phyloP scores from a whole-genome alignment of 1,140 invertebrate genomes.

The Pseudomyrmex gracilis region DNA sequence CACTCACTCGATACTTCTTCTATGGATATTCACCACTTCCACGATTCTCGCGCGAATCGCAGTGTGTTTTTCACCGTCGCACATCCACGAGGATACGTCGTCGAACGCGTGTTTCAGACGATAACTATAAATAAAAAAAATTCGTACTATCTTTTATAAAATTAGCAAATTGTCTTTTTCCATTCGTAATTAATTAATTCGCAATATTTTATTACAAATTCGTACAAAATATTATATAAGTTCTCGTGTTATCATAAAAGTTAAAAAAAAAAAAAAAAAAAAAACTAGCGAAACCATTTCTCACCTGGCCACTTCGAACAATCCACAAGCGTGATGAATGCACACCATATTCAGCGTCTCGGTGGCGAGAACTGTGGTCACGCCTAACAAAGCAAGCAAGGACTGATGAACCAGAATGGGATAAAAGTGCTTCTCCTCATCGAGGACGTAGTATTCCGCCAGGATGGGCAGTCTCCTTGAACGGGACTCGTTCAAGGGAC shows the following conservation, averaged over 20 bases:
- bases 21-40: neutral
- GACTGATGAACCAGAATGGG: conserved; percentile 11
- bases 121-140: neutral
- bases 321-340: conserved; percentile 17
- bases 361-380: neutral
- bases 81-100: neutral
- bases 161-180: neutral
- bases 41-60: neutral
- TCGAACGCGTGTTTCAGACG: conserved; percentile 25
- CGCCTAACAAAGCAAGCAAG: neutral
- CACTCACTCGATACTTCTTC: conserved; percentile 28
- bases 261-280: no score
- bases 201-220: no score
- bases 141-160: neutral
- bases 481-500: conserved; percentile 37
- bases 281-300: neutral
- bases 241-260: no score
- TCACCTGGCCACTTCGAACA: conserved; percentile 31
- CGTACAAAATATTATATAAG: no score
- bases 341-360: neutral
- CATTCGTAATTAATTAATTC: neutral
- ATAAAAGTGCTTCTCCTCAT: conserved; percentile 26
- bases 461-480: conserved; percentile 1
- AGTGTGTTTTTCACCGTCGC: neutral
- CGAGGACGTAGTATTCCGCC: conserved; percentile 30